Evolutionary conservation across 2,113 vertebrate genomes (phyloP).

Genomic region (Nycticorax nycticorax): DNA sequence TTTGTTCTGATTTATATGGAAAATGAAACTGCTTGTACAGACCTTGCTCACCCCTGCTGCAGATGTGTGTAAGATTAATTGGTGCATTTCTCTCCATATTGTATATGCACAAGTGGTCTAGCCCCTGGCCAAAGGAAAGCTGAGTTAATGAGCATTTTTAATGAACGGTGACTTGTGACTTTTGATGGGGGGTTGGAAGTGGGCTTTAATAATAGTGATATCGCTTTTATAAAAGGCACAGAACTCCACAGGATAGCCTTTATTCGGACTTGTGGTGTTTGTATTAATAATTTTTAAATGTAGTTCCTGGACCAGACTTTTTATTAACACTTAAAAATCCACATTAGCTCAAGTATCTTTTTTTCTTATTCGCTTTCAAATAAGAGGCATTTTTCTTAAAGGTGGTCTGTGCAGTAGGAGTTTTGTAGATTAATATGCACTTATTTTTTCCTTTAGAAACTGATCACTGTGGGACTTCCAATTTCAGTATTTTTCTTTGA

Average conservation of each 20-base stretch:
- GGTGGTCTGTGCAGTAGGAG: not conserved
- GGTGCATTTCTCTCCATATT: not conserved
- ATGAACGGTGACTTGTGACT: slow-evolving; percentile 56
- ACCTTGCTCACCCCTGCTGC: slow-evolving; percentile 3
- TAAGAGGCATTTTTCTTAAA: not conserved
- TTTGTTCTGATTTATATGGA: slow-evolving; percentile 32
- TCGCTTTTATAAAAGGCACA: not conserved
- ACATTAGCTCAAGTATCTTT: not conserved
- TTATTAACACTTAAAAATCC: not conserved
- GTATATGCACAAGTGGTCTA: slow-evolving; percentile 2
- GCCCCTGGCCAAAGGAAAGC: slow-evolving; percentile 40
- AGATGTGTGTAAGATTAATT: slow-evolving; percentile 50
- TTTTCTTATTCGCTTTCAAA: not conserved
- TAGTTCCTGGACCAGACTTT: not conserved
- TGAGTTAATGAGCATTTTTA: slow-evolving; percentile 61
- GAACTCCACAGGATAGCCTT: not conserved
- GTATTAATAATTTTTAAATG: slow-evolving; percentile 8
- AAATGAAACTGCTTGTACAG: slow-evolving; percentile 29
- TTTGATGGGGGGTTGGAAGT: not conserved
- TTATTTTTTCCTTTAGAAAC: not conserved
- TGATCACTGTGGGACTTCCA: not conserved
- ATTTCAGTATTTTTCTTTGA: not conserved
- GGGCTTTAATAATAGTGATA: not conserved
- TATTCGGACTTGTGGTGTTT: not conserved
- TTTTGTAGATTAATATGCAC: not conserved